Base-by-base conservation (phyloP, 2,113 vertebrate genomes). In the Thomomys bottae region DNA sequence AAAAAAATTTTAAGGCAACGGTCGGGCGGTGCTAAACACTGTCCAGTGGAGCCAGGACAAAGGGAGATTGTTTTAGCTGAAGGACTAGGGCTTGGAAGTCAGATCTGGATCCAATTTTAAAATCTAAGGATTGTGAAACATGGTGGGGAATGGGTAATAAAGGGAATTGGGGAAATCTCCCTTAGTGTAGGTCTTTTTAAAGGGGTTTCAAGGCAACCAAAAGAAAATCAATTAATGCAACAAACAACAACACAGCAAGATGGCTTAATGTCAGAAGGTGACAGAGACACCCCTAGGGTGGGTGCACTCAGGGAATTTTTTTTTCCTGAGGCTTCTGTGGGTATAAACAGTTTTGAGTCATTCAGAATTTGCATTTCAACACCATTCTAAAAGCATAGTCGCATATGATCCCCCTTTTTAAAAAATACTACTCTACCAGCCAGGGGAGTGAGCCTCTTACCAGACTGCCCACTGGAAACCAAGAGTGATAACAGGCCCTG, bases 81-180 rank as follows among this genome's bases (percentile, higher is more conserved):
- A 95, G 78, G 88, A 93, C 73, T 68, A 64, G 30, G 82, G 72
- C 89, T 93, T 95, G 78, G 57, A 90, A 93, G 81, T 90, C 68
- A 88, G 77, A 93, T 95, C 95, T 96, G 96, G 94, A 95, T 96
- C 91, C 92, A 96, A 96, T 96, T 96, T 96, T 84, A 87, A 94
- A 95, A 95, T 94, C 94, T 96, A 92, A 90, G 89, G 94, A 92
- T 96, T 96, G 94, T 95, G 96, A 96, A 96, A 96, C 92, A 84
- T 89, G 89, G 89, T 93, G 77, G 70, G 87, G 87, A 95, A 88
- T 84, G 92, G 42, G 57, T 91, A 94, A 88, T 95, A 95, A 95
- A 96, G 94, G 92, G 91, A 91, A 95, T 92, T 95, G 84, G 95
- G 95, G 95, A 91, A 92, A 85, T 95, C 84, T 95, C 91, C 84